A percentile compares a stretch with the other conserved stretches of the same genome.
phyloP scores from a whole-genome alignment of 1,140 invertebrate species.

The Calephelis virginiensis region DNA sequence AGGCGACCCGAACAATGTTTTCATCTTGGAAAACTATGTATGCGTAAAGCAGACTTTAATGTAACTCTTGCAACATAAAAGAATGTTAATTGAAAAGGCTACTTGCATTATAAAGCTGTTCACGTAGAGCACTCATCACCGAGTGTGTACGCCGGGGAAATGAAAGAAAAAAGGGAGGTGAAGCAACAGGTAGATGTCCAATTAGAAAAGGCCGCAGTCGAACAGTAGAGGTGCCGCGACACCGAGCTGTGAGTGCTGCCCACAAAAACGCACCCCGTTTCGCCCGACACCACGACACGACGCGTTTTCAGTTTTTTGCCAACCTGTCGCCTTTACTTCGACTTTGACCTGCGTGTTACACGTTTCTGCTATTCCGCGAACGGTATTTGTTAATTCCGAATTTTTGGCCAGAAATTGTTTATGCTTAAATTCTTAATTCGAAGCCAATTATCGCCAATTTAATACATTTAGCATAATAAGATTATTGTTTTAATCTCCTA shows the following conservation, averaged over 20 bases:
- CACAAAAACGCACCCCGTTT: conserved; percentile 65
- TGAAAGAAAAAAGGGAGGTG: conserved; percentile 61
- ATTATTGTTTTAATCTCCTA: too few relatives aligned
- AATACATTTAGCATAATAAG: too few relatives aligned
- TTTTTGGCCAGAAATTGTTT: conserved; percentile 1
- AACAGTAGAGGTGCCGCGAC: conserved; percentile 58
- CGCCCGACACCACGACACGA: conserved; percentile 51
- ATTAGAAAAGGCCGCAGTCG: conserved; percentile 65
- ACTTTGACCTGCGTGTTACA: conserved; percentile 44
- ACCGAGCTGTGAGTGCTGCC: conserved; percentile 56
- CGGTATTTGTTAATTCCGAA: conserved; percentile 10
- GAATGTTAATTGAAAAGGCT: neutral
- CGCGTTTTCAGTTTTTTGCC: conserved; percentile 52
- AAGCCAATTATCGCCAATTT: too few relatives aligned
- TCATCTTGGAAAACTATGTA: too few relatives aligned
- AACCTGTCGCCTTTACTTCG: conserved; percentile 57
- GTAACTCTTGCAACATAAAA: neutral
- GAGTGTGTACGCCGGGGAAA: conserved; percentile 44
- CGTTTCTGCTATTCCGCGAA: conserved; percentile 2
- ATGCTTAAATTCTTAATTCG: neutral
- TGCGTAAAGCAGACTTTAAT: too few relatives aligned
- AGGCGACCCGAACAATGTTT: too few relatives aligned
- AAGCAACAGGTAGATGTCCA: conserved; percentile 74
- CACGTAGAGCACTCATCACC: conserved; percentile 59
- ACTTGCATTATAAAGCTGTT: conserved; percentile 50